A percentile compares a stretch with the other conserved stretches of the same genome.
These are phyloP conservation scores for Drosophila aldrichi DNA, from an alignment of 2,888 invertebrate genomes.

Conservation along the genomic window DNA sequence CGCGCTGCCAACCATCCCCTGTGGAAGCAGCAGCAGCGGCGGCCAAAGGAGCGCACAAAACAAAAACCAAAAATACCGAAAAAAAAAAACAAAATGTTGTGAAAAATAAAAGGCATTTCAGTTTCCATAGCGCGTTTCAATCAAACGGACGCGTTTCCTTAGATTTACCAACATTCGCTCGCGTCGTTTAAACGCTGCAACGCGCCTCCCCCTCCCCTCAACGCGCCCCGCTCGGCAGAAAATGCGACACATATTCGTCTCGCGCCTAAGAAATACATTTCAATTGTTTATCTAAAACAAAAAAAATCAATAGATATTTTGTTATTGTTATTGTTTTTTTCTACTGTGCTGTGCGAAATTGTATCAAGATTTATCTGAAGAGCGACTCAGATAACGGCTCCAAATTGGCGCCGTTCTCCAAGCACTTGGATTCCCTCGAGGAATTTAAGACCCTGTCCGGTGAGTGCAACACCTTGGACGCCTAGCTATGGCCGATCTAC, in stretches of 20 bases:
- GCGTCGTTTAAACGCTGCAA: not conserved
- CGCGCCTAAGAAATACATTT: not conserved
- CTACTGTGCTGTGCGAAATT: conserved; percentile 16
- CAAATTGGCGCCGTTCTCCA: conserved; percentile 83
- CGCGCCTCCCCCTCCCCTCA: not conserved
- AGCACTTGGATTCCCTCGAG: conserved; percentile 84
- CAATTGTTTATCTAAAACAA: not conserved
- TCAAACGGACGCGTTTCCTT: conserved; percentile 66
- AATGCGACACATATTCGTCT: conserved; percentile 5
- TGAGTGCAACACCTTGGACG: conserved; percentile 59
- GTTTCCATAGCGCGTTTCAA: conserved; percentile 65
- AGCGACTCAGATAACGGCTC: conserved; percentile 72
- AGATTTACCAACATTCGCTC: conserved; percentile 1
- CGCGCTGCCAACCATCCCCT: conserved; percentile 60
- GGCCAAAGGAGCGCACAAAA: conserved; percentile 46
- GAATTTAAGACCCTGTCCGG: conserved; percentile 81
- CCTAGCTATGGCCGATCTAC: not conserved
- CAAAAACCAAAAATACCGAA: conserved; percentile 48
- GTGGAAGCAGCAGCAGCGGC: conserved; percentile 23
- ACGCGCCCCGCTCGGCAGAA: not conserved
- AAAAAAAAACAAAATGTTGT: conserved; percentile 28
- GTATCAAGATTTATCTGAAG: conserved; percentile 77
- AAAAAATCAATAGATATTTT: not conserved
- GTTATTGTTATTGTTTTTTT: conserved; percentile 10
- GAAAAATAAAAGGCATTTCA: conserved; percentile 73